These are phyloP conservation scores for Sebastiscus tertius DNA, from an alignment of 2,797 vertebrate species.

Conservation along the genomic window DNA sequence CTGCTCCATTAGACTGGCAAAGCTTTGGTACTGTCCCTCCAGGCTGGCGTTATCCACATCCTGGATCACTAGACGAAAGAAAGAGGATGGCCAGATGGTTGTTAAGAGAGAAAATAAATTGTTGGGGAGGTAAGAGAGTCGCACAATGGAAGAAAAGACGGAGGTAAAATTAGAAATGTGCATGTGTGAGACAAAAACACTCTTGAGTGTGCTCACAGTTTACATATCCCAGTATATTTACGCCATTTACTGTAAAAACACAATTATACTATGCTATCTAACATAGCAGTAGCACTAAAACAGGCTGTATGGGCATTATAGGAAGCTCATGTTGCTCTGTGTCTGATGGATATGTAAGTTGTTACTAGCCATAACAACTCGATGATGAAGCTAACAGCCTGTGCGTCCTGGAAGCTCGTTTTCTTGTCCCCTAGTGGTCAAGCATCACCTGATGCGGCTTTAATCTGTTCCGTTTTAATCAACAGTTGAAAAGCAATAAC, in stretches of 20 bases:
- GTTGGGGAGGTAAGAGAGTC: constrained; percentile 1
- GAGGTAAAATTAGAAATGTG: constrained; percentile 12
- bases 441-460: background rate
- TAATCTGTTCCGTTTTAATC: constrained; percentile 20
- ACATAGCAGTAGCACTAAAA: background rate
- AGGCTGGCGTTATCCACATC: constrained; percentile 92
- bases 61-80: constrained; percentile 88
- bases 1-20: constrained; percentile 96
- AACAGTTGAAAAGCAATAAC: constrained; percentile 41
- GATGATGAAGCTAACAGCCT: background rate
- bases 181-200: background rate
- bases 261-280: background rate
- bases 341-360: background rate
- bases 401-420: background rate
- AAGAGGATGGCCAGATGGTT: constrained; percentile 44
- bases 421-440: constrained; percentile 1
- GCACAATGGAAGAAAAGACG: background rate
- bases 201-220: background rate
- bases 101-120: constrained; percentile 26
- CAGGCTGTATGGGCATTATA: background rate
- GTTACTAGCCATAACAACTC: background rate
- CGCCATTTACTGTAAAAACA: background rate
- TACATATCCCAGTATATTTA: background rate
- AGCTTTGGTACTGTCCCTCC: constrained; percentile 95
- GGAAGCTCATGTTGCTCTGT: background rate